Evolutionary conservation across 1,140 invertebrate species (phyloP), one percentile per base, ranked within the genome.

Genomic region (Papilio helenus): DNA sequence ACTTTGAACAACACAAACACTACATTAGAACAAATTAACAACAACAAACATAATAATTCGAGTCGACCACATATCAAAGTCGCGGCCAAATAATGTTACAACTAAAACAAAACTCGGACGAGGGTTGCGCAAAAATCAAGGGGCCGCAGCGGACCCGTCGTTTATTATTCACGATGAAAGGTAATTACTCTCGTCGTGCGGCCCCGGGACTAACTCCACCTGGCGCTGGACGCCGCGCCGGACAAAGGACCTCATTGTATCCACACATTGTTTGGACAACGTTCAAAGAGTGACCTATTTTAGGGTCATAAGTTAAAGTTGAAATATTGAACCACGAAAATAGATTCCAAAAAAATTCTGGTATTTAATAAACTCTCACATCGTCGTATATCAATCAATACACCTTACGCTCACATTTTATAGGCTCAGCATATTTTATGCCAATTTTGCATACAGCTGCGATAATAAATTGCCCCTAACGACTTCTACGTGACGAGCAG

Each of bases 401-500:
- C 72, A 55, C 20, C 72, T 80, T 76, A 80, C 49, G 46, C 26
- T 80, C 42, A 74, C 82, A 83, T 82, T 79, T 81, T 86, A 87
- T 84, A 83, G 80, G 7, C 23, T 80, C 79, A 79, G 76, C 83
- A 78, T 83, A 85, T 73, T 72, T 55, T 77, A 42, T 20, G 39
- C 42, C 58, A 81, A 83, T 85, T 88, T 86, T 88, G 83, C 87
- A 88, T 87, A 79, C 82, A 79, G 83, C 86, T 84, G 83, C 83
- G 78, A 82, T 84, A 83, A 88, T 88, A 90, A 89, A 88, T 89
- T 87, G 82, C 72, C 79, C 72, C 82, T 88, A 87, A 89, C 89
- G 85, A 85, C 85, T 80, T 72, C 76, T 83, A 88, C 87, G 89
- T 89, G 89, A 87, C 85, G 83, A 85, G 79, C 79, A 79, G 72